Evolutionary conservation across 2,797 vertebrate species (phyloP).

Genomic region (Dipus sagitta): DNA sequence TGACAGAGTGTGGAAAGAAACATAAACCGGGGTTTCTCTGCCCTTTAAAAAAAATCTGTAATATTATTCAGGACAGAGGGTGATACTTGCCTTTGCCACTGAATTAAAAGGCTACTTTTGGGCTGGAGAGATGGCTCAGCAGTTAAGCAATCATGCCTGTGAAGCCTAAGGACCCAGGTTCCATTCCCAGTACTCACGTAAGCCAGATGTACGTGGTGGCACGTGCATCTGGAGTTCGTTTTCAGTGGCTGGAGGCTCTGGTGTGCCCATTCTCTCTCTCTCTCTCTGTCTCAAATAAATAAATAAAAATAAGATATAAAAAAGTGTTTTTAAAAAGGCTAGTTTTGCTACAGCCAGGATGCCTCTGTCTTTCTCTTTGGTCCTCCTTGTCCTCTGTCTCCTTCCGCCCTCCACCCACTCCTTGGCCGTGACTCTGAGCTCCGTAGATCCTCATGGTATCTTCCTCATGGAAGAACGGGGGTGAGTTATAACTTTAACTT

Average conservation of each 20-base stretch:
- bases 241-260: no score
- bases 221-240: no score
- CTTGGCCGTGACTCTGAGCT: neutral
- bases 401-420: accelerated
- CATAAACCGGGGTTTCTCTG: conserved; percentile 26
- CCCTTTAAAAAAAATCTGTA: conserved; percentile 31
- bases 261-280: no score
- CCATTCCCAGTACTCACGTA: no score
- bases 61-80: conserved; percentile 11
- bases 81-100: neutral
- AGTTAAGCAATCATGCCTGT: no score
- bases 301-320: no score
- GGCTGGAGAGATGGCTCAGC: no score
- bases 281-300: no score
- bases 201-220: no score
- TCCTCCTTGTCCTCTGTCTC: neutral
- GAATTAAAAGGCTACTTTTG: conserved; percentile 24
- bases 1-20: conserved; percentile 24
- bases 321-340: neutral
- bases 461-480: conserved; percentile 22
- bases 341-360: neutral
- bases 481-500: conserved; percentile 85
- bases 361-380: neutral
- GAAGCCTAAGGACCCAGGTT: no score
- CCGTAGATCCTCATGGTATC: neutral